phyloP scores from a whole-genome alignment of 2,797 vertebrate species.

The Pogoniulus pusillus region DNA sequence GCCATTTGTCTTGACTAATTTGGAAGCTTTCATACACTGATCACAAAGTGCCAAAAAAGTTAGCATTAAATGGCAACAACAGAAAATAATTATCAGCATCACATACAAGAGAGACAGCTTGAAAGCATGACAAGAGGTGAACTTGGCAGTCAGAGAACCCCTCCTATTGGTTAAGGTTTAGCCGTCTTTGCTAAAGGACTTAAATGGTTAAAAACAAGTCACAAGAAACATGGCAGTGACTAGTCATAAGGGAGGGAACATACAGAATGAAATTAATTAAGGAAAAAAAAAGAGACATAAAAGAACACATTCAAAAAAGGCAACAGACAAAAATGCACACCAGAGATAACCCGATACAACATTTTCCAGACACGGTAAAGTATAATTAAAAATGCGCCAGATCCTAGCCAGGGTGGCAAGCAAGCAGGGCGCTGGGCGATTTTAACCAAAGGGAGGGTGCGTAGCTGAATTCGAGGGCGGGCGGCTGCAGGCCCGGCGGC shows the following conservation, averaged over 20 bases:
- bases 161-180: not conserved
- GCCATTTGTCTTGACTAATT: not conserved
- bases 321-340: not conserved
- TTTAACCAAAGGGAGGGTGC: not conserved
- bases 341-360: not conserved
- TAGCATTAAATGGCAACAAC: not conserved
- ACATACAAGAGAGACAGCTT: no score
- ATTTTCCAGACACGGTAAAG: accelerated
- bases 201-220: not conserved
- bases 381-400: not conserved
- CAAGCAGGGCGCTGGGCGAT: not conserved
- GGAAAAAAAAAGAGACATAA: accelerated
- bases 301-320: not conserved
- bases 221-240: not conserved
- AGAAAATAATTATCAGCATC: not conserved
- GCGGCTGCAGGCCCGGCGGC: not conserved
- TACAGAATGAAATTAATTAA: not conserved
- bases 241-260: no score
- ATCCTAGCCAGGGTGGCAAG: not conserved
- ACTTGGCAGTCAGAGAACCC: accelerated
- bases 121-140: not conserved
- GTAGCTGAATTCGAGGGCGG: not conserved
- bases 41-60: not conserved
- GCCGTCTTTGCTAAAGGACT: not conserved
- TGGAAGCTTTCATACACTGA: not conserved